Conservation (phyloP, 2,797 vertebrate genomes). For the Calcarius lapponicus region DNA sequence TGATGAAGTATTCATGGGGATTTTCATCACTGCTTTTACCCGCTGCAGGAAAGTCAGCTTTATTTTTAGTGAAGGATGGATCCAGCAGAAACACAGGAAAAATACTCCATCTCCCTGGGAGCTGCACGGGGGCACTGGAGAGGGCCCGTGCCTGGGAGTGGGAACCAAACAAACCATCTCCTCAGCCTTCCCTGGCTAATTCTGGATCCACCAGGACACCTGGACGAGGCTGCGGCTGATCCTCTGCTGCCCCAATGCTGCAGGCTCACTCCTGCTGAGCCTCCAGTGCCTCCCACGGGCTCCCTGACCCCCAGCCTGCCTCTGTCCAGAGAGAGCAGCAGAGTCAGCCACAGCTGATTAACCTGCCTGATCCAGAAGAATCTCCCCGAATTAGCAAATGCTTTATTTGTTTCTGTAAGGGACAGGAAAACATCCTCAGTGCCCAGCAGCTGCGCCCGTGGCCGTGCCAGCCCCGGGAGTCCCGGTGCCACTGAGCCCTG, state of each 20-base stretch:
- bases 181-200: background rate
- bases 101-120: background rate
- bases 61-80: background rate
- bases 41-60: background rate
- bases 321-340: background rate
- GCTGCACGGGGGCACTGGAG: rapidly evolving
- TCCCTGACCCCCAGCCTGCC: background rate
- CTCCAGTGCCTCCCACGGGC: background rate
- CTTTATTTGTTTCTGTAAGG: background rate
- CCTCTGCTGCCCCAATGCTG: background rate
- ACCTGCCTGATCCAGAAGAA: background rate
- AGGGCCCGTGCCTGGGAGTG: background rate
- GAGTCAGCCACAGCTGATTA: background rate
- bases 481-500: background rate
- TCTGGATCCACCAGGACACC: background rate
- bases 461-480: background rate
- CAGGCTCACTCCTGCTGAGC: background rate
- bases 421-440: background rate
- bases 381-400: constrained; percentile 40
- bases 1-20: constrained; percentile 20
- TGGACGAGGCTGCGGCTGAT: background rate
- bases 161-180: background rate
- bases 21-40: background rate
- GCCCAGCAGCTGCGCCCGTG: rapidly evolving
- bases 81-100: background rate